A percentile compares a stretch with the other conserved stretches of the same genome.
Conservation (phyloP, 2,113 vertebrate genomes). For the Rutilus rutilus region DNA sequence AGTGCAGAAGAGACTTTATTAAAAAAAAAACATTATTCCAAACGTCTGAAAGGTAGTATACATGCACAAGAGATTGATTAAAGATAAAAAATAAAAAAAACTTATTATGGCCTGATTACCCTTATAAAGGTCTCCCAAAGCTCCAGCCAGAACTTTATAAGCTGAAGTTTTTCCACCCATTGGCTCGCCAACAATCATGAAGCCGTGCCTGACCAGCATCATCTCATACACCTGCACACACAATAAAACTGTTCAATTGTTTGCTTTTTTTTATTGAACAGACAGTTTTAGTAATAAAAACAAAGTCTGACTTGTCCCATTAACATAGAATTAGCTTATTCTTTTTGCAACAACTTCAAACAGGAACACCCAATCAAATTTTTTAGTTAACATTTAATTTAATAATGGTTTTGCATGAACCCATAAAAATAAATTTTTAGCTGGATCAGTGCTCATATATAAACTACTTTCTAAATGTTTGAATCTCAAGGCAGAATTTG, state of each 20-base stretch:
- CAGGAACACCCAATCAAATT: neutral
- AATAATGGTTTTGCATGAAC: neutral
- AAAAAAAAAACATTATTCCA: neutral
- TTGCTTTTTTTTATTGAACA: neutral
- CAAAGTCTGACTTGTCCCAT: neutral
- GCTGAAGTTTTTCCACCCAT: constrained; percentile 88
- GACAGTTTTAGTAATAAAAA: neutral
- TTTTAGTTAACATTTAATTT: neutral
- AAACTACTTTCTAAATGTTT: neutral
- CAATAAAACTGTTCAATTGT: neutral
- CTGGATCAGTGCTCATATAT: neutral
- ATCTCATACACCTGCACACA: constrained; percentile 89
- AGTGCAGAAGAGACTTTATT: neutral
- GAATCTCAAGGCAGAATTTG: neutral
- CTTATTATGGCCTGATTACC: constrained; percentile 65
- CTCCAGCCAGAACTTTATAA: constrained; percentile 85
- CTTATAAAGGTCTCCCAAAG: constrained; percentile 79
- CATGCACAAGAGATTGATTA: neutral
- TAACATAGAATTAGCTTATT: neutral
- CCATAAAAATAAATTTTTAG: neutral
- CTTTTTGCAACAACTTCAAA: neutral
- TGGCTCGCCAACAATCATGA: constrained; percentile 91
- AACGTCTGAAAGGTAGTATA: neutral
- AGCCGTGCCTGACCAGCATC: constrained; percentile 94
- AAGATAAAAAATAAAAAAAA: neutral